These are phyloP conservation scores for Cepaea hortensis DNA, from an alignment of 2,888 invertebrate species.

Conservation along the genomic window DNA sequence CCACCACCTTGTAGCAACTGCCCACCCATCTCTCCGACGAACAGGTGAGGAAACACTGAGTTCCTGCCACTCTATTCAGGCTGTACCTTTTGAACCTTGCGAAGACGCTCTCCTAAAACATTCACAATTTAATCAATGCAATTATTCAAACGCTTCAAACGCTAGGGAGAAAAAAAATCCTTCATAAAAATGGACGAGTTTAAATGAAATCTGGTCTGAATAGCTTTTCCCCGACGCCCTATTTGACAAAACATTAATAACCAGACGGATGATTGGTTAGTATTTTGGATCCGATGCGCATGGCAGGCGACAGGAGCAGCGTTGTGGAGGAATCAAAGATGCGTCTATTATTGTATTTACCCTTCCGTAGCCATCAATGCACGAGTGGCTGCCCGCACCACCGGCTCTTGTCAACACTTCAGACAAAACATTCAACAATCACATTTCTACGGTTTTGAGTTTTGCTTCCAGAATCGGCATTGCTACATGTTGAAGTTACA, in stretches of 20 bases:
- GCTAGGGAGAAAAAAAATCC: background rate
- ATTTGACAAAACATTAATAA: background rate
- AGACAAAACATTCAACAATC: background rate
- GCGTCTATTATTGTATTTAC: too few relatives aligned
- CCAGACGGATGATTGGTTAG: background rate
- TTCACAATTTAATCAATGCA: background rate
- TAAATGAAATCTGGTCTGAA: background rate
- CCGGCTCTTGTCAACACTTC: background rate
- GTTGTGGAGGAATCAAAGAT: background rate
- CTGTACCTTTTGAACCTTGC: conserved; percentile 3
- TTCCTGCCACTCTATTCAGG: background rate
- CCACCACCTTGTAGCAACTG: background rate
- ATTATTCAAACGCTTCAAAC: background rate
- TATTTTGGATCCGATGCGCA: background rate
- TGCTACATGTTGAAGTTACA: too few relatives aligned
- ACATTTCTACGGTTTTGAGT: too few relatives aligned
- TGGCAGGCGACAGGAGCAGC: background rate
- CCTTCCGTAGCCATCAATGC: too few relatives aligned
- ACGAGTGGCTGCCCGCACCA: too few relatives aligned
- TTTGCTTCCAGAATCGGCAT: too few relatives aligned
- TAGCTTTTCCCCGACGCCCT: background rate
- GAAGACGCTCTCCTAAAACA: background rate
- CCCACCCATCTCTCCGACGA: background rate
- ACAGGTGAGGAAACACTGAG: background rate
- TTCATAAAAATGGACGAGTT: background rate